Conservation (phyloP, 2,888 invertebrate species). For the Pollenia griseotomentosa region DNA sequence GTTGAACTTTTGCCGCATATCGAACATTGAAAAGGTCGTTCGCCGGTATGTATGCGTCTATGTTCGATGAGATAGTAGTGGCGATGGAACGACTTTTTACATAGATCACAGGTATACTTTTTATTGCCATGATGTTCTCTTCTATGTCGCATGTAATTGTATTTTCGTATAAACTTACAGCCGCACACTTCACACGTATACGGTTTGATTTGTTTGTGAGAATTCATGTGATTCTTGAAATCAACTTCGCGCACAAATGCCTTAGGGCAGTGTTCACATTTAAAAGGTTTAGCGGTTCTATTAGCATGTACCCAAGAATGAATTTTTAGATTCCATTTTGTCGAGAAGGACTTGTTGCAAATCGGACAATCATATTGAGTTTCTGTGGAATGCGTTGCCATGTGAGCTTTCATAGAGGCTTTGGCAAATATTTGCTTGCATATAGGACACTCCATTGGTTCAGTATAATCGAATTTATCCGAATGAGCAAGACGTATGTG, state of each 20-base stretch:
- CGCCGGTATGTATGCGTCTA: conserved; percentile 93
- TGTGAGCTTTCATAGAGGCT: conserved; percentile 91
- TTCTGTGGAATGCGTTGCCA: conserved; percentile 90
- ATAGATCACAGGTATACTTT: conserved; percentile 90
- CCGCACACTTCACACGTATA: conserved; percentile 95
- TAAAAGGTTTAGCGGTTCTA: conserved; percentile 92
- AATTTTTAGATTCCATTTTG: conserved; percentile 95
- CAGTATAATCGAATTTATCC: conserved; percentile 89
- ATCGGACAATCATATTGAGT: conserved; percentile 92
- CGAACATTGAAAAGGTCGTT: conserved; percentile 91
- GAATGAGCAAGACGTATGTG: conserved; percentile 93
- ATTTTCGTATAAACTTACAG: conserved; percentile 94
- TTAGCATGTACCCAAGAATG: conserved; percentile 95
- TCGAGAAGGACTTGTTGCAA: conserved; percentile 93
- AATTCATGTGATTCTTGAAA: conserved; percentile 93
- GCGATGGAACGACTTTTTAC: conserved; percentile 93
- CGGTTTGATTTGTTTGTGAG: conserved; percentile 92
- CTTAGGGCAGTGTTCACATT: conserved; percentile 92
- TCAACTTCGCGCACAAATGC: conserved; percentile 93
- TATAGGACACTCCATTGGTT: conserved; percentile 89
- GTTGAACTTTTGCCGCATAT: conserved; percentile 95
- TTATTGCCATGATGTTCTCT: conserved; percentile 93
- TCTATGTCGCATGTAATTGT: conserved; percentile 94
- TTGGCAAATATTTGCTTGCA: conserved; percentile 88
- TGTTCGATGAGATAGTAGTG: conserved; percentile 95